Conservation (phyloP, 2,888 invertebrate genomes). For the Cantharis nigra region DNA sequence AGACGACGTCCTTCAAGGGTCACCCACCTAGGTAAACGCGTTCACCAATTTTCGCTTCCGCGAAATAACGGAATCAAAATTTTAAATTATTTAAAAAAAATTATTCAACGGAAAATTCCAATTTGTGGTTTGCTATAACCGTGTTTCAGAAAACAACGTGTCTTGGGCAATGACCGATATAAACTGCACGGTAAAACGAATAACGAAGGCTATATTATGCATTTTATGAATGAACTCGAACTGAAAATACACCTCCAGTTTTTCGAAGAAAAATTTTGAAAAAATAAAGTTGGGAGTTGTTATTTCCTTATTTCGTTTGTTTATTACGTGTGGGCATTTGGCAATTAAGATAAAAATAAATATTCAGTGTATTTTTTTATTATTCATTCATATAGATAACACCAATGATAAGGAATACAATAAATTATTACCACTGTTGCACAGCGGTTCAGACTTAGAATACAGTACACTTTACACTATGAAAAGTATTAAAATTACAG, state of each 20-base stretch:
- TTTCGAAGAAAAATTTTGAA: too few relatives aligned
- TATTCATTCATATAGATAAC: constrained; percentile 38
- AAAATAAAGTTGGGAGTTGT: neutral
- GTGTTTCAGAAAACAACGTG: neutral
- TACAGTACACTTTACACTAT: constrained; percentile 52
- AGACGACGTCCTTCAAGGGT: neutral
- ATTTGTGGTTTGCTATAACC: neutral
- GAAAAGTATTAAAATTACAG: constrained; percentile 42
- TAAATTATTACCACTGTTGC: constrained; percentile 49
- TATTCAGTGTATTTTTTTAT: constrained; percentile 14
- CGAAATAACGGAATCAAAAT: neutral
- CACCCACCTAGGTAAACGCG: neutral
- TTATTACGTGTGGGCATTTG: neutral
- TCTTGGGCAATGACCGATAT: neutral
- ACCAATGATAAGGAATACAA: constrained; percentile 52
- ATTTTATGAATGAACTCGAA: neutral
- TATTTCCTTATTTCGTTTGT: too few relatives aligned
- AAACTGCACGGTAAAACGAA: neutral
- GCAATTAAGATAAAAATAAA: neutral
- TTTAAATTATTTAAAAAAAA: neutral
- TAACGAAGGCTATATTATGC: neutral
- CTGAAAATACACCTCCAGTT: too few relatives aligned
- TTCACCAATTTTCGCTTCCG: neutral
- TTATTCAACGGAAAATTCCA: neutral
- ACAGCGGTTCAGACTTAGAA: constrained; percentile 52